Base-by-base conservation (phyloP, 2,113 vertebrate genomes). In the Chaenocephalus aceratus region DNA sequence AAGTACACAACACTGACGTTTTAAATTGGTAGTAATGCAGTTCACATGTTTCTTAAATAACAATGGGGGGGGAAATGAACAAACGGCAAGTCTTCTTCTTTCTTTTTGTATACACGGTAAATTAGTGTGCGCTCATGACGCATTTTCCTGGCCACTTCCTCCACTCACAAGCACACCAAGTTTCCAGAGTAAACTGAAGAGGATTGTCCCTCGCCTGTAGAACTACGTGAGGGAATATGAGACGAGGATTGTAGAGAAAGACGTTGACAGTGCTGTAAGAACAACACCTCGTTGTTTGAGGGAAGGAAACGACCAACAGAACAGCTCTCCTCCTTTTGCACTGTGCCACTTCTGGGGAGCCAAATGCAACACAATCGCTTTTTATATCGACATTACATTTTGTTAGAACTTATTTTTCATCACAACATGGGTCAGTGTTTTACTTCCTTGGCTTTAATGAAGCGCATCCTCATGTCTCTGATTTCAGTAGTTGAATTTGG, bases 131-230 rank as follows among this genome's bases (percentile, higher is more conserved):
- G 30, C 62, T 72, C 68, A 65, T 62, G 72, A 80, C 14, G 10
- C 57, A 53, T 34, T 15, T 72, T 85, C 15, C 60, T 52, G 63
- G 18, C 60, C 13, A 56, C 64, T 44, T 57, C 69, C 79, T 82
- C 52, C 61, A 64, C 36, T 12, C 5, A 58, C 71, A 69, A 41
- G 18, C 71, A 82, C 71, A 61, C 34, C 26, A 67, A 21, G 45
- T 64, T 64, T 82, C 77, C 79, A 81, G 64, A 84, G 81, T 82
- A 76, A 87, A 84, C 82, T 73, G 52, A 11, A 69, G 80, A 86
- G 86, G 88, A 91, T 82, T 84, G 87, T 89, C 83, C 36, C 90
- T 86, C 76, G 73, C 77, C 84, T 78, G 86, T 63, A 71, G 67
- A 76, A 81, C 80, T 44, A 76, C 56, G 36, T n/a, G 72, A 83